Conservation (phyloP, 2,888 invertebrate species). For the Sminthurides aquaticus region DNA sequence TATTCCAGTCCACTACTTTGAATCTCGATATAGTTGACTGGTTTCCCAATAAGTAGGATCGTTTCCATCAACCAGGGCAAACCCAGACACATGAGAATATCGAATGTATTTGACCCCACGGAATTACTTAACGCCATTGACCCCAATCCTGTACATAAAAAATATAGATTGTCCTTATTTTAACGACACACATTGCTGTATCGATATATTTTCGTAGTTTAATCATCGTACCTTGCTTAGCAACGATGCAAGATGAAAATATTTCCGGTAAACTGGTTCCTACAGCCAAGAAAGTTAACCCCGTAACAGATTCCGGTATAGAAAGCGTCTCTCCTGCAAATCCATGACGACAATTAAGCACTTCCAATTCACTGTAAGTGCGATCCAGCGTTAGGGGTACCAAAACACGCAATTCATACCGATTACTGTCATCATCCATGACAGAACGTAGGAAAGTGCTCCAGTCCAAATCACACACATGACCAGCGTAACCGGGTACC, state of each 20-base stretch:
- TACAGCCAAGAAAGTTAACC: conserved; percentile 84
- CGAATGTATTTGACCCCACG: conserved; percentile 83
- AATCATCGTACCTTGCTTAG: conserved; percentile 66
- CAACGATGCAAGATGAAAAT: conserved; percentile 85
- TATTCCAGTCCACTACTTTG: conserved; percentile 85
- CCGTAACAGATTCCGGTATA: conserved; percentile 91
- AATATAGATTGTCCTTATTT: background rate
- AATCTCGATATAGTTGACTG: conserved; percentile 71
- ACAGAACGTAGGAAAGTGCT: conserved; percentile 79
- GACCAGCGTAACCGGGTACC: conserved; percentile 79
- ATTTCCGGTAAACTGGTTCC: conserved; percentile 91
- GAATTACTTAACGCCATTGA: conserved; percentile 87
- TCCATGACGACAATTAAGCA: conserved; percentile 7
- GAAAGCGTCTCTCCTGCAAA: conserved; percentile 73
- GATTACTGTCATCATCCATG: conserved; percentile 92
- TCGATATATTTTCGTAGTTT: background rate
- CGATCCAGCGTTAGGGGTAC: too few species aligned
- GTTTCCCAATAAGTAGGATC: conserved; percentile 70
- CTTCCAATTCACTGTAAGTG: background rate
- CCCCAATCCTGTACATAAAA: conserved; percentile 60
- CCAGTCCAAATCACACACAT: conserved; percentile 94
- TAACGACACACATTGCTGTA: too few species aligned
- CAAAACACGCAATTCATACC: conserved; percentile 56
- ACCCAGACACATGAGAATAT: conserved; percentile 77
- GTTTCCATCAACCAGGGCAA: conserved; percentile 84